These are phyloP conservation scores for Latrodectus hesperus DNA, from an alignment of 2,888 invertebrate species.

Conservation along the genomic window DNA sequence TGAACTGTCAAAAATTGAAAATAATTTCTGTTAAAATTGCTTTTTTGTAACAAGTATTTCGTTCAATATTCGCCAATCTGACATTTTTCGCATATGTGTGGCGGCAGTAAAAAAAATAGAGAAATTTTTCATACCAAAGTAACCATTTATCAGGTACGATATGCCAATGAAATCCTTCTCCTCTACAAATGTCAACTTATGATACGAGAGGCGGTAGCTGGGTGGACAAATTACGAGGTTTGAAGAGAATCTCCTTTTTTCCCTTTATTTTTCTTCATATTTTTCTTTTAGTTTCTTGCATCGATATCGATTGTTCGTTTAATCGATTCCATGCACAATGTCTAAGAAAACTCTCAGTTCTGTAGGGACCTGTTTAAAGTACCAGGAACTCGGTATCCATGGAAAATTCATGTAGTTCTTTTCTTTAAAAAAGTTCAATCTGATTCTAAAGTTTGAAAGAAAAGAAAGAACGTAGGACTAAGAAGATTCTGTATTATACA, in stretches of 20 bases:
- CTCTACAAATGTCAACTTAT: background rate
- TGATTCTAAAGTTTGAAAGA: constrained; percentile 13
- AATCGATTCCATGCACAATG: constrained; percentile 53
- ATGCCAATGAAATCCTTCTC: background rate
- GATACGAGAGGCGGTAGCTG: background rate
- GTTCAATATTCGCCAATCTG: no score
- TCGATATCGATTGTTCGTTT: constrained; percentile 35
- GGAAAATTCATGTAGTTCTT: constrained; percentile 43
- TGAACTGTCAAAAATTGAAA: no score
- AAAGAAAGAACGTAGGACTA: background rate
- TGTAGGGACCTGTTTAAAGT: background rate
- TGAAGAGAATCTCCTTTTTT: constrained; percentile 5
- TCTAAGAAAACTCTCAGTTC: constrained; percentile 21
- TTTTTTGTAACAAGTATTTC: no score
- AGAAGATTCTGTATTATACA: constrained; percentile 26
- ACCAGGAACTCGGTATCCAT: constrained; percentile 23
- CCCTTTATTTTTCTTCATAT: constrained; percentile 1
- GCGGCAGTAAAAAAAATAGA: no score
- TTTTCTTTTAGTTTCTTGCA: constrained; percentile 3
- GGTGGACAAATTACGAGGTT: constrained; percentile 25
- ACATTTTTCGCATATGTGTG: no score
- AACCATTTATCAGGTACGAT: background rate
- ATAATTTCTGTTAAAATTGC: no score
- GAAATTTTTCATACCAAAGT: no score
- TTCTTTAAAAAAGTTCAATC: constrained; percentile 1